These are phyloP conservation scores for Oxygymnocypris stewartii DNA, from an alignment of 2,113 vertebrate species.

Conservation along the genomic window DNA sequence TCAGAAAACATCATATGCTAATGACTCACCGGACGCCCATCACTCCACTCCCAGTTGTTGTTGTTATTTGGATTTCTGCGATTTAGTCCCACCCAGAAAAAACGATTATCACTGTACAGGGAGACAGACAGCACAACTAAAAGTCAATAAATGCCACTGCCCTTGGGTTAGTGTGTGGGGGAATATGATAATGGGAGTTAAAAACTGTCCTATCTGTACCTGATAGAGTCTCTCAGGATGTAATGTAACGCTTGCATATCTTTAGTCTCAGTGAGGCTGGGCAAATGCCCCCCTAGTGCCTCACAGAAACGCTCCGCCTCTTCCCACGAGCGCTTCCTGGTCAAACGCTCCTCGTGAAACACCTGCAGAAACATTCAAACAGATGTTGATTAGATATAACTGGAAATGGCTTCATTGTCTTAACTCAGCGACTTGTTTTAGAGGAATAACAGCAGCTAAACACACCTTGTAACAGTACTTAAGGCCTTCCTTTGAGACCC, in stretches of 20 bases:
- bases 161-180: not conserved
- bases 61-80: slow-evolving; percentile 85
- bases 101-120: slow-evolving; percentile 77
- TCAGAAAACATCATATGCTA: not conserved
- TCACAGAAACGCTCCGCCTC: slow-evolving; percentile 92
- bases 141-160: not conserved
- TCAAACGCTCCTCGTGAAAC: slow-evolving; percentile 86
- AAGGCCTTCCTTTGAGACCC: slow-evolving; percentile 72
- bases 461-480: slow-evolving; percentile 89
- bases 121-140: slow-evolving; percentile 41
- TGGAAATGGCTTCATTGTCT: not conserved
- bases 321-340: slow-evolving; percentile 89
- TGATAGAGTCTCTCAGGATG: slow-evolving; percentile 80
- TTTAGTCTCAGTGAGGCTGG: slow-evolving; percentile 78
- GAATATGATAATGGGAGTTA: not conserved
- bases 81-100: slow-evolving; percentile 94
- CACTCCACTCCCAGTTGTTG: slow-evolving; percentile 92
- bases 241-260: slow-evolving; percentile 81
- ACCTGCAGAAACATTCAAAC: slow-evolving; percentile 69
- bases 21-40: slow-evolving; percentile 85
- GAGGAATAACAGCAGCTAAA: not conserved
- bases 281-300: slow-evolving; percentile 86
- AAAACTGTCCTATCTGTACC: slow-evolving; percentile 69
- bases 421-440: not conserved
- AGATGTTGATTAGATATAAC: not conserved